phyloP scores from a whole-genome alignment of 1,140 invertebrate genomes.

The Drosophila punjabiensis region DNA sequence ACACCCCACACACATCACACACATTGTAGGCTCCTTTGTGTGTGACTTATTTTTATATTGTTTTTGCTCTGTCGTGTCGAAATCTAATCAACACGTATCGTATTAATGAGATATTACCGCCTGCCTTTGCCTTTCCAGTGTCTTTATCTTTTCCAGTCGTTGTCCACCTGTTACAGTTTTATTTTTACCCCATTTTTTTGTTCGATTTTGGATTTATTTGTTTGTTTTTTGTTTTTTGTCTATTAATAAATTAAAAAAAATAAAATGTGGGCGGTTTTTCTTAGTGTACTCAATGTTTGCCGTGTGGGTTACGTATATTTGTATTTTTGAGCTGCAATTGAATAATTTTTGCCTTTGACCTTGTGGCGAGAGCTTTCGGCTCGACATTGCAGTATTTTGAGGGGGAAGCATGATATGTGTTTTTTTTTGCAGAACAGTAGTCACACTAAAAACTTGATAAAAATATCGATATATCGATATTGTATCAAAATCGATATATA shows the following conservation, averaged over 20 bases:
- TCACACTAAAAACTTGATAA: neutral
- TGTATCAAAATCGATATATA: neutral
- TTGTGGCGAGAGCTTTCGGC: slow-evolving; percentile 40
- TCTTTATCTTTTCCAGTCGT: slow-evolving; percentile 48
- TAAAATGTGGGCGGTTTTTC: neutral
- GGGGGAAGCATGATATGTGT: neutral
- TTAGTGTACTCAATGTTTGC: slow-evolving; percentile 24
- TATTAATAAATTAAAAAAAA: neutral
- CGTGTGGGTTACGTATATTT: slow-evolving; percentile 3
- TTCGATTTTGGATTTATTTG: neutral
- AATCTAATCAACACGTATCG: slow-evolving; percentile 81
- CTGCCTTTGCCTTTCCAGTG: slow-evolving; percentile 46
- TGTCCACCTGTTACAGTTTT: slow-evolving; percentile 13
- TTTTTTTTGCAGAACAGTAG: slow-evolving; percentile 9
- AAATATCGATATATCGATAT: neutral
- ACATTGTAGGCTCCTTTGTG: neutral
- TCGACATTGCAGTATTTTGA: slow-evolving; percentile 21
- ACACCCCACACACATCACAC: slow-evolving; percentile 24
- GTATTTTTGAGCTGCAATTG: slow-evolving; percentile 28
- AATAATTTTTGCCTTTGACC: slow-evolving; percentile 55
- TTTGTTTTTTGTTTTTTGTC: neutral
- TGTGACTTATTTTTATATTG: neutral
- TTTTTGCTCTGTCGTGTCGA: slow-evolving; percentile 51
- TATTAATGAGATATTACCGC: slow-evolving; percentile 64
- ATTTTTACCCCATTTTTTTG: neutral